Evolutionary conservation across 2,797 vertebrate species (phyloP).

Genomic region (Pelodytes ibericus): DNA sequence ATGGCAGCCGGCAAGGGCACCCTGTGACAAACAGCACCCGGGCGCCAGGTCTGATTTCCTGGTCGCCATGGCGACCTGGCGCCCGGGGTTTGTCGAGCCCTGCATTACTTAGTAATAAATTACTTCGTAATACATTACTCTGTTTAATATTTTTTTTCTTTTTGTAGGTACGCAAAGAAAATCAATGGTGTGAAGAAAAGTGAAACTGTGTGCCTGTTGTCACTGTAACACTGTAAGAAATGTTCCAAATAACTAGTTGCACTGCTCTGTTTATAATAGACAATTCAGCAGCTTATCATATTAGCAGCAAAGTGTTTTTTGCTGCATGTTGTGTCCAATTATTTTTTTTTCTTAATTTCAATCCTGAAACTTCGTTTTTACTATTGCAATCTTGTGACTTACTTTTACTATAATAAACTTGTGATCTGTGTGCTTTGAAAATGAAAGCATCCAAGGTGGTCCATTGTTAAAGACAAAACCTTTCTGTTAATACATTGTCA

Average conservation of each 20-base stretch:
- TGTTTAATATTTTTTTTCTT: slow-evolving; percentile 14
- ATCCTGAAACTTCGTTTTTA: slow-evolving; percentile 68
- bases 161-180: slow-evolving; percentile 94
- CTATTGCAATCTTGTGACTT: slow-evolving; percentile 69
- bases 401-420: slow-evolving; percentile 74
- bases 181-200: slow-evolving; percentile 99
- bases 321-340: slow-evolving; percentile 73
- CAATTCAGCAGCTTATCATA: slow-evolving; percentile 80
- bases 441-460: slow-evolving; percentile 64
- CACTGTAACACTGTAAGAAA: slow-evolving; percentile 84
- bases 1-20: too few species aligned
- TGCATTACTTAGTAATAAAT: too few species aligned
- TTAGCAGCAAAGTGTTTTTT: slow-evolving; percentile 82
- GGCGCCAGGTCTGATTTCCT: too few species aligned
- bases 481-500: too few species aligned
- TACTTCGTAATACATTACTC: too few species aligned
- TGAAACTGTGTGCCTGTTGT: slow-evolving; percentile 74
- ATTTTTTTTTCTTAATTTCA: slow-evolving; percentile 70
- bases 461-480: too few species aligned
- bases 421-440: slow-evolving; percentile 69
- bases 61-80: too few species aligned
- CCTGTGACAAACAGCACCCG: too few species aligned
- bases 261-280: slow-evolving; percentile 97
- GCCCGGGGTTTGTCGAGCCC: too few species aligned
- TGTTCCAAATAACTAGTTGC: slow-evolving; percentile 89